A percentile compares a stretch with the other conserved stretches of the same genome.
These are phyloP conservation scores for Andrena hattorfiana DNA, from an alignment of 2,888 invertebrate genomes.

Conservation along the genomic window DNA sequence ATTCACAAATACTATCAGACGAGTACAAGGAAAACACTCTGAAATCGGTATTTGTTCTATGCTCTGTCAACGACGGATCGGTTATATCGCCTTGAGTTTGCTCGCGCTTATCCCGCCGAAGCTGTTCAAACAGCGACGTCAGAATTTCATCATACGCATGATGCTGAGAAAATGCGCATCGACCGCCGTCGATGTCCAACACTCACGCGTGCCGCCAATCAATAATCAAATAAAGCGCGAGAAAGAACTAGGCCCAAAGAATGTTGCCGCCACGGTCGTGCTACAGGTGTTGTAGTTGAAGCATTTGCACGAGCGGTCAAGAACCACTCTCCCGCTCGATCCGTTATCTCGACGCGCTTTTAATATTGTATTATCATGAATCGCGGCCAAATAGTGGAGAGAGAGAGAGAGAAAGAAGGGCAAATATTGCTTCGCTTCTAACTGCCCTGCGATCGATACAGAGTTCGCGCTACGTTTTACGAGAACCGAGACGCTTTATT, in stretches of 20 bases:
- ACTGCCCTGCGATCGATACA: not conserved
- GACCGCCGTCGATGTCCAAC: too few species aligned
- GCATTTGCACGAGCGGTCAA: not conserved
- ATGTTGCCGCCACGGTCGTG: not conserved
- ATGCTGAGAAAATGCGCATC: too few species aligned
- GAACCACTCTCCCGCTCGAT: not conserved
- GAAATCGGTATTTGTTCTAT: not conserved
- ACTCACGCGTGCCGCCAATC: not conserved
- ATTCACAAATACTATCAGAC: too few species aligned
- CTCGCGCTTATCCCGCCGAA: not conserved
- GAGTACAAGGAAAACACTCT: not conserved
- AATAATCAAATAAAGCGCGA: not conserved
- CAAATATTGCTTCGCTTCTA: not conserved
- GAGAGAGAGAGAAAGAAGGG: not conserved
- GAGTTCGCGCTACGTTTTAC: not conserved
- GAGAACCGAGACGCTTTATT: slow-evolving; percentile 32
- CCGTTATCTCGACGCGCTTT: not conserved
- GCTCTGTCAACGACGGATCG: slow-evolving; percentile 31
- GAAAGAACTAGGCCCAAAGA: not conserved
- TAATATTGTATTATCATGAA: slow-evolving; percentile 5
- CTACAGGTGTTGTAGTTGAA: not conserved
- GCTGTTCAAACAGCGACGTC: slow-evolving; percentile 38
- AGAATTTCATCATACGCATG: slow-evolving; percentile 25
- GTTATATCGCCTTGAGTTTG: slow-evolving; percentile 25
- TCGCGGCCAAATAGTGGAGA: not conserved